Percentiles rank a stretch among this genome's conserved stretches.
Conservation (phyloP, 1,140 invertebrate species). For the Dendrolimus kikuchii region DNA sequence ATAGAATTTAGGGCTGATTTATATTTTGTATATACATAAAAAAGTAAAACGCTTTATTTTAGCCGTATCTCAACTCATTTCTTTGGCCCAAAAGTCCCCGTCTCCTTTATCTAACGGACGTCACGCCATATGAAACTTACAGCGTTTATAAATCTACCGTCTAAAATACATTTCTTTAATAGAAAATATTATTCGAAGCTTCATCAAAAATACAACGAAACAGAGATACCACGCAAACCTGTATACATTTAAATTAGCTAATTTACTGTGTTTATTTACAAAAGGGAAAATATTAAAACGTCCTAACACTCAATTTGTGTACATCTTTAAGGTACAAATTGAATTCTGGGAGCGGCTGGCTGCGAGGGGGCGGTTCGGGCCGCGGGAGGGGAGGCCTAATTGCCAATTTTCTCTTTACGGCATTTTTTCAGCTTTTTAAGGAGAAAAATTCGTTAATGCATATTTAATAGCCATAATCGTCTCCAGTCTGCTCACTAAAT, state of each 20-base stretch:
- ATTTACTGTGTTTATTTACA: slow-evolving; percentile 18
- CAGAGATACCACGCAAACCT: slow-evolving; percentile 12
- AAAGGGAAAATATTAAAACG: slow-evolving; percentile 32
- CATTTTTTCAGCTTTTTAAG: slow-evolving; percentile 67
- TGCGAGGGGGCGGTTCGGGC: slow-evolving; percentile 20
- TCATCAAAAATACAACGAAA: background rate
- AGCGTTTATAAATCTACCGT: too few species aligned
- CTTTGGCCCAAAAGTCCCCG: too few species aligned
- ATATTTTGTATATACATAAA: too few species aligned
- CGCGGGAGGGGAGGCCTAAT: slow-evolving; percentile 32
- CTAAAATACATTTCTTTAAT: too few species aligned
- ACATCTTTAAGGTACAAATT: slow-evolving; percentile 56
- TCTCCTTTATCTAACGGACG: too few species aligned
- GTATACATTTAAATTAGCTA: slow-evolving; percentile 23
- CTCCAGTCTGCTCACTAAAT: slow-evolving; percentile 51
- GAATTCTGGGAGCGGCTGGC: slow-evolving; percentile 40
- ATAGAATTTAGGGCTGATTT: too few species aligned
- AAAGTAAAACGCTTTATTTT: too few species aligned
- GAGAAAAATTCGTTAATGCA: slow-evolving; percentile 72
- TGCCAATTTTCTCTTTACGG: slow-evolving; percentile 68
- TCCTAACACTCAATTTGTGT: slow-evolving; percentile 48
- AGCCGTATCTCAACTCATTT: too few species aligned
- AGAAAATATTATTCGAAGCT: too few species aligned
- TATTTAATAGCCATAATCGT: slow-evolving; percentile 68
- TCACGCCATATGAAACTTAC: too few species aligned